Base-by-base conservation (phyloP, 2,888 invertebrate genomes). In the Diabrotica balteata region DNA sequence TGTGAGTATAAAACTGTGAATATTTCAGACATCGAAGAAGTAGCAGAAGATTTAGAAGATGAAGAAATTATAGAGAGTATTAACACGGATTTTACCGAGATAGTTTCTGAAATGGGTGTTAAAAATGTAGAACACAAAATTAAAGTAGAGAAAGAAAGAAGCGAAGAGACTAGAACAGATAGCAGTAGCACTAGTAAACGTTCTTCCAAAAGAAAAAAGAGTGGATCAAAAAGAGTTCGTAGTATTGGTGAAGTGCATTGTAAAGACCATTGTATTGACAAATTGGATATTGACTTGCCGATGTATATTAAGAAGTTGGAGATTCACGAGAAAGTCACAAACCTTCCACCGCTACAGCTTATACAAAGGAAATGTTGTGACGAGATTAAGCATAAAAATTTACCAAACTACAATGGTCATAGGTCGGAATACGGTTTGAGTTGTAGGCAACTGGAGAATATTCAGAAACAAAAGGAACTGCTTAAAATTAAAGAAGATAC, bases 351-450 rank as follows among this genome's bases (percentile, higher is more conserved):
- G 7, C 75, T 84, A 47, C 83, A 82, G 67, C 70, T 84, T n/a
- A 77, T 79, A 54, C 77, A 79, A 66, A 73, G 82, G 60, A 79
- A 81, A 73, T 84, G 84, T 68, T 84, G 84, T 69, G 80, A 81
- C 60, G 85, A 86, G 72, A 83, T 84, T 68, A 84, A 84, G 42
- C 73, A 76, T 73, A 71, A 66, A 53, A 85, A 84, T 70, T 74
- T 88, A 44, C 87, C 88, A 5, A 80, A 82, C 49, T 87, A 88
- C 68, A 85, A 85, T 2, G 88, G 88, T 4, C 84, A 84, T 66
- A 79, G 85, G 68, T 87, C 88, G 0, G 87, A 87, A 76, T 88
- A 88, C 72, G 88, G 88, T 0, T 75, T 88, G 52, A 86, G 83
- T 55, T 84, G 82, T 6, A 80, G 83, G 49, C 87, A 87, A 73